Evolutionary conservation across 2,888 invertebrate species (phyloP), one percentile per base, ranked within the genome.

Genomic region (Tetramorium bicarinatum): DNA sequence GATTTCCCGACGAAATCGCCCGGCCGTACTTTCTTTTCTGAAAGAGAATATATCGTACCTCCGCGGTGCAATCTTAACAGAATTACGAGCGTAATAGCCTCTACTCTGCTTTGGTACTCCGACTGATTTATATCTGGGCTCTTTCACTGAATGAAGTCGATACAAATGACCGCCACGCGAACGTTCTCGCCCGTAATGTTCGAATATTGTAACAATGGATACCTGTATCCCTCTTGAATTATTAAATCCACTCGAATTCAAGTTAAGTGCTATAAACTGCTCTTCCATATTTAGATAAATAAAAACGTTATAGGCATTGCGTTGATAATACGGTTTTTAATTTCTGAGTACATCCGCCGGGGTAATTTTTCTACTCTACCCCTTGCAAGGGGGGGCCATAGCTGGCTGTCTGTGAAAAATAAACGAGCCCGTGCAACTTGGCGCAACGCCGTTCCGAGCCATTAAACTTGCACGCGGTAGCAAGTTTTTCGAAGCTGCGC

Each of bases 391-490:
- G 21, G 21, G 71, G 54, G 49, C 25, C 52, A 59, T 6, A 66
- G 79, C 52, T 81, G 66, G 67, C 49, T 82, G 80, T 71, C 59
- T 72, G 88, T 83, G 89, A 82, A 81, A 88, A 88, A 88, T 88
- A 88, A 88, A 89, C 89, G 83, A 83, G 75, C 82, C 69, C 47
- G 75, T 61, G 87, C 80, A 79, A 87, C 83, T 72, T 77, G 83
- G 83, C 84, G 82, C 89, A 88, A 84, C 88, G 85, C 86, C 87
- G 89, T 89, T 91, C 84, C 90, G 81, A 75, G 74, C 87, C 91
- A 90, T 90, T 89, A 87, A 87, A 88, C 85, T 76, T 80, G 64
- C 75, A 83, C 87, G 85, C 79, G 72, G 61, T 82, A 75, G 83
- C 86, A 82, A 82, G 81, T 87, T 89, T 89, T 89, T 89, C 82